These are phyloP conservation scores for Nymphalis polychloros DNA, from an alignment of 2,888 invertebrate genomes.

Conservation along the genomic window DNA sequence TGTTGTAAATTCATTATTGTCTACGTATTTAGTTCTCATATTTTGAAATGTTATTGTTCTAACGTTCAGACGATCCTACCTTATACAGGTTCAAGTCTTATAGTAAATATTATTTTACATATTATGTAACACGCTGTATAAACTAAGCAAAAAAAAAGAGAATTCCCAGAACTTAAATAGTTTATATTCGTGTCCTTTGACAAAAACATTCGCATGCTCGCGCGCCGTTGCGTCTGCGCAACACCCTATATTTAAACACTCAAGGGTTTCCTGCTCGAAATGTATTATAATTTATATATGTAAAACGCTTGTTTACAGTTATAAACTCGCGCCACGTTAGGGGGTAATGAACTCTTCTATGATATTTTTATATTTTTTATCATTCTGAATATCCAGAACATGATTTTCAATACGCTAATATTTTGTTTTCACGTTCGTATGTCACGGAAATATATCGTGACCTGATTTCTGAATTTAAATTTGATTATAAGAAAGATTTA, in stretches of 20 bases:
- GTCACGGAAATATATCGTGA: neutral
- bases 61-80: neutral
- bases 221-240: slow-evolving; percentile 67
- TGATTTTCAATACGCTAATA: slow-evolving; percentile 13
- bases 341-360: slow-evolving; percentile 58
- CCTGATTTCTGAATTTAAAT: slow-evolving; percentile 7
- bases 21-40: slow-evolving; percentile 19
- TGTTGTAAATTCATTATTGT: slow-evolving; percentile 23
- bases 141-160: neutral
- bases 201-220: slow-evolving; percentile 66
- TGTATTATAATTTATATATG: slow-evolving; percentile 74
- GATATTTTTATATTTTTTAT: slow-evolving; percentile 47
- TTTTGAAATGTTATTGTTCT: slow-evolving; percentile 7
- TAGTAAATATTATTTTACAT: neutral
- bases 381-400: slow-evolving; percentile 23
- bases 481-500: neutral
- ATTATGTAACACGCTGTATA: neutral
- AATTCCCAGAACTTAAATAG: slow-evolving; percentile 9
- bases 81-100: too few species aligned
- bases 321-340: slow-evolving; percentile 64
- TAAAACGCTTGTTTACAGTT: slow-evolving; percentile 68
- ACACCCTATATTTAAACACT: slow-evolving; percentile 72
- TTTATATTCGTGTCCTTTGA: slow-evolving; percentile 44
- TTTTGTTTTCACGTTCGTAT: slow-evolving; percentile 12
- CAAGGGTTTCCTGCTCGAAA: slow-evolving; percentile 74